Evolutionary conservation across 2,797 vertebrate genomes (phyloP), one percentile per base, ranked within the genome.

Genomic region (Gastrophryne carolinensis): DNA sequence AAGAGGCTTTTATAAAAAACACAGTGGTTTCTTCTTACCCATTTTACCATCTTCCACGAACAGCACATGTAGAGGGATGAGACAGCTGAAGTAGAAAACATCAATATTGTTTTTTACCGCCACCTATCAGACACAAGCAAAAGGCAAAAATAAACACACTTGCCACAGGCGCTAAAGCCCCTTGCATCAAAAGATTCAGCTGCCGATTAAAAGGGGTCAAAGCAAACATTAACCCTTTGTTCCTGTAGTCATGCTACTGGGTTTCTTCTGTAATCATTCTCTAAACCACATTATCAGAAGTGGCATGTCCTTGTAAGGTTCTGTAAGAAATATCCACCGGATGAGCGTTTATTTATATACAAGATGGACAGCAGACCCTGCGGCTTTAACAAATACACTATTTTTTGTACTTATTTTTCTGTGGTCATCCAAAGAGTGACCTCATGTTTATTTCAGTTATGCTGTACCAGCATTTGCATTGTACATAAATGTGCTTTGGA

Each of bases 31-130:
- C 4, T 23, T 85, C 90, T 82, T 90, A 99, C 98, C 98, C 98
- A 99, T 99, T 92, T 99, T 99, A 70, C 98, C 98, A 65, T 99
- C 98, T 85, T 99, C 98, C 23, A 99, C 98, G 26, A 99, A 99
- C 85, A 99, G 96, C 78, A 98, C 90, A 8, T 93, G 97, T 82
- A 99, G 95, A 61, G 98, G 97, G 83, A 99, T 97, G 64, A 99
- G 93, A 65, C 96, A 96, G 82, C 98, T 99, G 90, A 97, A 99
- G 93, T 99, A 99, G 87, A 99, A 99, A 71, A 99, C 97, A 21
- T 99, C 96, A 0, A 99, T 99, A 89, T 84, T 99, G 92, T 99
- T 99, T 91, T 99, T 99, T 85, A 99, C 97, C 72, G 98, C 98
- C 89, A 99, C 98, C 98, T 99, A 91, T 56, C 15, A 64, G 12